phyloP scores from a whole-genome alignment of 2,888 invertebrate genomes.

The Mellilla xanthometata region DNA sequence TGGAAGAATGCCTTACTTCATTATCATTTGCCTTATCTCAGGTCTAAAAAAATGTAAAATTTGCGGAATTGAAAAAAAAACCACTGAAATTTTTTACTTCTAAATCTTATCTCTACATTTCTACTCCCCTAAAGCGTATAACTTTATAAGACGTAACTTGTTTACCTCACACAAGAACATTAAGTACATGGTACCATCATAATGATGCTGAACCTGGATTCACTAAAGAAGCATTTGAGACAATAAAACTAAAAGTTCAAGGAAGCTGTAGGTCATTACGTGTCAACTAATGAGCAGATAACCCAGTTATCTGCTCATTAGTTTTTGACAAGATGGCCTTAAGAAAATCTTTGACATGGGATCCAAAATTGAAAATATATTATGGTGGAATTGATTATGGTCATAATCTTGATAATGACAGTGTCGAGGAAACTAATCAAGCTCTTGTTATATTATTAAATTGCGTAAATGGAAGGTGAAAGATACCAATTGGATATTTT shows the following conservation, averaged over 20 bases:
- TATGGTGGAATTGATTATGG: conserved; percentile 1
- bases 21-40: no score
- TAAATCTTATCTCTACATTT: conserved; percentile 2
- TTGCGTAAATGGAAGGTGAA: not conserved
- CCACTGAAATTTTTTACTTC: no score
- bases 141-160: conserved; percentile 6
- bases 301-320: not conserved
- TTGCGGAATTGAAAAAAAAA: no score
- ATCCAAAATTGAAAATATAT: conserved; percentile 5
- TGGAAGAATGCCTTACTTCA: no score
- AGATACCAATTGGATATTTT: not conserved
- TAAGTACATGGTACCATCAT: conserved; percentile 9
- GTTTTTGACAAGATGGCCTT: not conserved
- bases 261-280: no score
- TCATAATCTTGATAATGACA: not conserved
- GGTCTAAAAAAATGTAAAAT: no score
- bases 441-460: not conserved
- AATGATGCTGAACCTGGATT: conserved; percentile 6
- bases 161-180: conserved; percentile 8
- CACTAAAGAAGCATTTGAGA: no score
- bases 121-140: conserved; percentile 10
- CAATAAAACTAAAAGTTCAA: no score
- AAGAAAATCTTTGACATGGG: not conserved
- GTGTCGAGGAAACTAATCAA: conserved; percentile 2
- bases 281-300: no score